These are phyloP conservation scores for Numida meleagris DNA, from an alignment of 2,113 vertebrate species.

Conservation along the genomic window DNA sequence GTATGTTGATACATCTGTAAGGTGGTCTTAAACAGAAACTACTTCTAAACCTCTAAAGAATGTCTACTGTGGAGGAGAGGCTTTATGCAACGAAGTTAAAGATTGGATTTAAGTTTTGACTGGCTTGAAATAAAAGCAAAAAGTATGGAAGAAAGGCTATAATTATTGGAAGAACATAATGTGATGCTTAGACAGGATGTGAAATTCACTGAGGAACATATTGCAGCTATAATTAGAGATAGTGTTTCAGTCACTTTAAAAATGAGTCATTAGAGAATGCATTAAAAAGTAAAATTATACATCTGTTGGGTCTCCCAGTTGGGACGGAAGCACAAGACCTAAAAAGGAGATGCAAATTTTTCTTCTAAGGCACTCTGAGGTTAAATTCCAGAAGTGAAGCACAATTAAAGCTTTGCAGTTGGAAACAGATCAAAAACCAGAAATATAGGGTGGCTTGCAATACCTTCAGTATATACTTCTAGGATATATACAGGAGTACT, in stretches of 20 bases:
- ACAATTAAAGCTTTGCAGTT: not conserved
- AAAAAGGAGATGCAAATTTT: slow-evolving; percentile 37
- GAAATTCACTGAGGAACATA: slow-evolving; percentile 72
- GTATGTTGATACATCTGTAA: not conserved
- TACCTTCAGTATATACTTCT: not conserved
- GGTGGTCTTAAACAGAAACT: not conserved
- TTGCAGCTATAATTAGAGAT: slow-evolving; percentile 74
- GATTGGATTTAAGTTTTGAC: slow-evolving; percentile 58
- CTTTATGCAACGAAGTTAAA: slow-evolving; percentile 22
- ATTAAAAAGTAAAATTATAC: slow-evolving; percentile 73
- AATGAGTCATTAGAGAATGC: slow-evolving; percentile 73
- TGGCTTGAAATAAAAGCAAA: slow-evolving; percentile 58
- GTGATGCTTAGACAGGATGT: slow-evolving; percentile 70
- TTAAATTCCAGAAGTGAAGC: slow-evolving; percentile 23
- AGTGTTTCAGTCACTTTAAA: slow-evolving; percentile 72
- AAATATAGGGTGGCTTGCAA: not conserved
- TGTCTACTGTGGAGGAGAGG: not conserved
- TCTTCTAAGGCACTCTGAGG: slow-evolving; percentile 19
- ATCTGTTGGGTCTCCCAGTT: slow-evolving; percentile 66
- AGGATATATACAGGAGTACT: not conserved
- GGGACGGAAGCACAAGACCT: slow-evolving; percentile 49
- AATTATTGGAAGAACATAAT: slow-evolving; percentile 73
- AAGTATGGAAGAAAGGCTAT: slow-evolving; percentile 60
- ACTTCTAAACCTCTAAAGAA: not conserved
- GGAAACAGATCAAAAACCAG: not conserved